Base-by-base conservation (phyloP, 1,140 invertebrate species). In the Teleopsis dalmanni region DNA sequence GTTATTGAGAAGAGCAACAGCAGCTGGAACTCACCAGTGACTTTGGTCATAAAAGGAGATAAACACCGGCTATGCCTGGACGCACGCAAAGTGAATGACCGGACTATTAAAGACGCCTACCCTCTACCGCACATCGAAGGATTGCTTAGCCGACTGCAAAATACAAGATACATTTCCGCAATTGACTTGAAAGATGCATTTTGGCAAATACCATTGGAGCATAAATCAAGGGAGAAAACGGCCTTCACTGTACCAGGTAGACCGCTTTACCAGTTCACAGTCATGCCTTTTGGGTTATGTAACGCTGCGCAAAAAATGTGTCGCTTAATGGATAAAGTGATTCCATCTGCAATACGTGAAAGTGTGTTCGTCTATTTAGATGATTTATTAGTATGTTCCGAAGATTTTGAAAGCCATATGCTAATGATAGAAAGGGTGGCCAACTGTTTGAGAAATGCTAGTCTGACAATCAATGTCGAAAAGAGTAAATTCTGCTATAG, bases 211-310 rank as follows among this genome's bases (percentile, higher is more conserved):
- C 18, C 11, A 14, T 35, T 62, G 9, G 48, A 56, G 42, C 19
- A 41, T n/a, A 16, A 21, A 10, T 57, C 58, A 14, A 42, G 47
- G 16, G 55, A 55, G 44, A 59, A 62, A 47, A 75, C 73, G 1
- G 70, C 62, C 2, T 75, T 75, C 53, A 54, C 52, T 7, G 57
- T 70, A 2, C 60, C 55, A 25, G 60, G 63, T 33, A 54, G 60
- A 36, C 62, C 60, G 7, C 48, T 70, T 8, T 73, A 52, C 45
- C 52, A 64, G 23, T 42, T 42, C 16, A 22, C 23, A 18, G 23
- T 26, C 2, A 42, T 42, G 40, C 40, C 40, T 25, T 42, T 42
- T 25, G 40, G 40, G 13, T 25, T 42, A 18, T 43, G 27, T 21
- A 43, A 43, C 26, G 41, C 41, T 6, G 25, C 41, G 11, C 41